Evolutionary conservation across 2,888 invertebrate genomes (phyloP).

Genomic region (Congeria kusceri): DNA sequence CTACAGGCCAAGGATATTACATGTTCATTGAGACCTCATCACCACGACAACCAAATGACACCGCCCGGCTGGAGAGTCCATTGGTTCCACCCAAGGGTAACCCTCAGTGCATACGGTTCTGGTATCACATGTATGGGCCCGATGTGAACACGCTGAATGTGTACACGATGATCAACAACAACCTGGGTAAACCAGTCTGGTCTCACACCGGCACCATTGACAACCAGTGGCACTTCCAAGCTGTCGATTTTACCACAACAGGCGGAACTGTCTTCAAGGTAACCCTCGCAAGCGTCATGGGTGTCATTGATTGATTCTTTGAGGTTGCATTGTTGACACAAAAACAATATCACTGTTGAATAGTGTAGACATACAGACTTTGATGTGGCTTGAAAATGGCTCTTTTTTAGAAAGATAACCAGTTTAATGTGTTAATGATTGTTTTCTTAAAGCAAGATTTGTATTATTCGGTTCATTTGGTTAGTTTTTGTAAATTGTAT

Average conservation of each 20-base stretch:
- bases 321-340: too few species aligned
- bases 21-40: slow-evolving; percentile 78
- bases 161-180: slow-evolving; percentile 64
- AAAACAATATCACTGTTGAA: too few species aligned
- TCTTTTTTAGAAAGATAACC: too few species aligned
- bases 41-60: slow-evolving; percentile 74
- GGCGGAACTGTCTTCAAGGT: slow-evolving; percentile 46
- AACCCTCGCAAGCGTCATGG: too few species aligned
- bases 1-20: slow-evolving; percentile 84
- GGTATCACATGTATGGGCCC: slow-evolving; percentile 83
- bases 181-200: slow-evolving; percentile 71
- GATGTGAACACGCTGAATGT: slow-evolving; percentile 79
- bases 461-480: too few species aligned
- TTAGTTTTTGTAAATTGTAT: too few species aligned
- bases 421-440: too few species aligned
- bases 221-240: slow-evolving; percentile 75
- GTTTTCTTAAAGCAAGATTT: too few species aligned
- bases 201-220: slow-evolving; percentile 74
- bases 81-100: slow-evolving; percentile 51
- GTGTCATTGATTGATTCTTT: too few species aligned
- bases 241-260: slow-evolving; percentile 53
- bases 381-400: too few species aligned
- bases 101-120: slow-evolving; percentile 77
- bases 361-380: too few species aligned
- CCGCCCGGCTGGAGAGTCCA: slow-evolving; percentile 73